A percentile compares a stretch with the other conserved stretches of the same genome.
Conservation (phyloP, 2,797 vertebrate species). For the Enteromius unitaeniatus region DNA sequence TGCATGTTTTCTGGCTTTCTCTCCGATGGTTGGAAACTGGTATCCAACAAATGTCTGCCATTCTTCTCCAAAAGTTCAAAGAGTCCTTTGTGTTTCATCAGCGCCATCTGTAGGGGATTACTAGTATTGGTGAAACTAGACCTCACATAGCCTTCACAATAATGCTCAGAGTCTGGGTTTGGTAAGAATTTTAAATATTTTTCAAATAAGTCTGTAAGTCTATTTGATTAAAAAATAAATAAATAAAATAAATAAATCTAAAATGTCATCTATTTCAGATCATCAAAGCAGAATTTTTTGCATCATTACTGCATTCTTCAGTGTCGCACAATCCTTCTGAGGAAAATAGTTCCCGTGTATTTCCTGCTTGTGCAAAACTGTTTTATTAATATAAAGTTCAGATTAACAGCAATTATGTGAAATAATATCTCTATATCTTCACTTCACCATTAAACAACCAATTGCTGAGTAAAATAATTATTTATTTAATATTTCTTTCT, state of each 20-base stretch:
- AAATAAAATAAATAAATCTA: too few relatives aligned
- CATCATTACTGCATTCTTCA: background rate
- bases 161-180: background rate
- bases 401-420: background rate
- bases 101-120: constrained; percentile 78
- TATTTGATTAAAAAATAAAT: background rate
- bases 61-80: constrained; percentile 82
- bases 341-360: too few relatives aligned
- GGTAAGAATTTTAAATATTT: background rate
- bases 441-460: background rate
- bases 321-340: background rate
- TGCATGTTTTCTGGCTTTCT: constrained; percentile 28
- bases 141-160: background rate
- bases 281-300: too few relatives aligned
- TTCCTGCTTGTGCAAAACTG: background rate
- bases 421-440: background rate
- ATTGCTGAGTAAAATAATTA: background rate
- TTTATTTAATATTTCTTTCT: too few relatives aligned
- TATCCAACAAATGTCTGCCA: constrained; percentile 78
- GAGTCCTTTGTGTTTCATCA: constrained; percentile 84
- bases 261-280: background rate
- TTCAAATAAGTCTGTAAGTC: background rate
- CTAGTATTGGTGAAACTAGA: constrained; percentile 21
- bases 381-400: background rate
- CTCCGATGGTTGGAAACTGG: constrained; percentile 79